Conservation (phyloP, 2,888 invertebrate species). For the Rotaria socialis region DNA sequence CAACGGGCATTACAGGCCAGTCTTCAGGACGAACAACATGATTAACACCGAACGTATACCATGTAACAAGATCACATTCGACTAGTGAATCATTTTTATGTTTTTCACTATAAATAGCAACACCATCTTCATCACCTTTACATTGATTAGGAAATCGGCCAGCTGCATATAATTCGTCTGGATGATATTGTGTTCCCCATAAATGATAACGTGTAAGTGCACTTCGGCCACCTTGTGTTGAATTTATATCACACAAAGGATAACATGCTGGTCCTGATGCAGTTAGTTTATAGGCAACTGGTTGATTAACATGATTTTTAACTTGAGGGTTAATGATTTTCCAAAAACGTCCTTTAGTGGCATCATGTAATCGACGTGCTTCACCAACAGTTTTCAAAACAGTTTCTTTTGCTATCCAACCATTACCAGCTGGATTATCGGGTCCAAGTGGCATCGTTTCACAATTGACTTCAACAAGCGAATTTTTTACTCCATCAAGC, state of each 20-base stretch:
- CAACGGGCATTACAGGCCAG: slow-evolving; percentile 25
- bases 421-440: neutral
- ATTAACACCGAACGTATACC: neutral
- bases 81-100: slow-evolving; percentile 25
- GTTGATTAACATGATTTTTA: slow-evolving; percentile 14
- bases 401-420: slow-evolving; percentile 18
- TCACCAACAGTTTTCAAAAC: neutral
- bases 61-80: slow-evolving; percentile 19
- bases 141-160: neutral
- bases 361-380: neutral
- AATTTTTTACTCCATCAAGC: neutral
- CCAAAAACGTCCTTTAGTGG: neutral
- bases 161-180: neutral
- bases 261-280: neutral
- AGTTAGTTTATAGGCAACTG: neutral
- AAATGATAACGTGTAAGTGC: neutral
- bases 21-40: slow-evolving; percentile 19
- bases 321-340: neutral
- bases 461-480: slow-evolving; percentile 17
- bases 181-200: neutral
- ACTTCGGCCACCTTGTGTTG: neutral
- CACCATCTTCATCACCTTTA: neutral
- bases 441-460: neutral
- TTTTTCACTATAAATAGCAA: slow-evolving; percentile 1
- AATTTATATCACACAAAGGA: neutral